A percentile compares a stretch with the other conserved stretches of the same genome.
These are phyloP conservation scores for Elephas maximus DNA, from an alignment of 2,113 vertebrate genomes.

Conservation along the genomic window DNA sequence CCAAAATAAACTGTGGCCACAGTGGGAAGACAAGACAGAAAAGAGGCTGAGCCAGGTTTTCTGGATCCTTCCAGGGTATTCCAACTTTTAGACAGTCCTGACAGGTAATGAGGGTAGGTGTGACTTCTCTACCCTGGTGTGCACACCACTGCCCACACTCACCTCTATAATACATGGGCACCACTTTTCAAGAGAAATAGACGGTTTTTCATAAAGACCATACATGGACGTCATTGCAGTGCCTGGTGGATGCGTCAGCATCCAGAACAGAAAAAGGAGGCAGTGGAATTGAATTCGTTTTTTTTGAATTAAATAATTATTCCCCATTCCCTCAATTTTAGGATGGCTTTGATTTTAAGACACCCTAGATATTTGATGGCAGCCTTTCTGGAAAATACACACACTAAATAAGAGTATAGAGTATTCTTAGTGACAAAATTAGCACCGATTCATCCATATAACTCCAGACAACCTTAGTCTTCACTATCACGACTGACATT, in stretches of 20 bases:
- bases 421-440: background rate
- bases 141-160: background rate
- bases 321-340: background rate
- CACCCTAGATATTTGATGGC: background rate
- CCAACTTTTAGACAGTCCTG: background rate
- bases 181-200: conserved; percentile 1
- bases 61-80: background rate
- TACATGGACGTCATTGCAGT: background rate
- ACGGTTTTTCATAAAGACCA: background rate
- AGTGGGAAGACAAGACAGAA: background rate
- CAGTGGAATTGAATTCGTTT: background rate
- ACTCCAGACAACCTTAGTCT: background rate
- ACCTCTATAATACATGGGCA: background rate
- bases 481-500: background rate
- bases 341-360: conserved; percentile 7
- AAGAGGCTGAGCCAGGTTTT: background rate
- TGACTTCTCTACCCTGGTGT: background rate
- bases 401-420: background rate
- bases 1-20: background rate
- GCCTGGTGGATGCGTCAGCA: background rate
- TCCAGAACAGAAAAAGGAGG: background rate
- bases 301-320: conserved; percentile 19
- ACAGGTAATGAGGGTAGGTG: background rate
- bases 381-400: background rate
- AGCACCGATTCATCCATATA: background rate